These are phyloP conservation scores for Antitype chi DNA, from an alignment of 2,888 invertebrate genomes.

Conservation along the genomic window DNA sequence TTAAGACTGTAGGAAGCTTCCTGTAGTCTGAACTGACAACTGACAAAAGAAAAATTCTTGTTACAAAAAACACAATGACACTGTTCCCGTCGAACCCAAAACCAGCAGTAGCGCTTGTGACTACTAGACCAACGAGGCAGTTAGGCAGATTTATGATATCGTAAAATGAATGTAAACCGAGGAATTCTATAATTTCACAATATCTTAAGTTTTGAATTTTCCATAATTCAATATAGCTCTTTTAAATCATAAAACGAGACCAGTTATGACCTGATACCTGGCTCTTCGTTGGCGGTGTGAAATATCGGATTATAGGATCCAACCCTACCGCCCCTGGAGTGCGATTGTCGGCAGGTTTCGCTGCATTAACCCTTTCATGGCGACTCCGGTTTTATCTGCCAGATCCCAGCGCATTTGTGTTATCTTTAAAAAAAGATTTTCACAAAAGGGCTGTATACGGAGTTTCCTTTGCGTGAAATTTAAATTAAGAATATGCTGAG, in stretches of 20 bases:
- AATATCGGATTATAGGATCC: constrained; percentile 74
- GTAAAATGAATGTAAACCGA: background rate
- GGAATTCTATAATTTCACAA: background rate
- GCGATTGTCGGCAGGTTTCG: constrained; percentile 78
- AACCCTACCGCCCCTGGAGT: constrained; percentile 72
- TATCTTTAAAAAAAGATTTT: constrained; percentile 55
- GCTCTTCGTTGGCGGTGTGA: constrained; percentile 64
- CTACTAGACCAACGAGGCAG: background rate
- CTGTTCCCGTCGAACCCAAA: background rate
- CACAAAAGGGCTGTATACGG: constrained; percentile 37
- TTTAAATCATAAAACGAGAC: constrained; percentile 51
- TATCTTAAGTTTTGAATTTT: constrained; percentile 5
- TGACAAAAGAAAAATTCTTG: background rate
- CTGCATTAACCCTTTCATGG: constrained; percentile 82
- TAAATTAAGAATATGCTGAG: constrained; percentile 51
- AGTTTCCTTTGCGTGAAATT: constrained; percentile 48
- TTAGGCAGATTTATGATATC: background rate
- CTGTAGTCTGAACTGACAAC: no score
- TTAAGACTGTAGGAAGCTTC: background rate
- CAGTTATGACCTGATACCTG: constrained; percentile 62
- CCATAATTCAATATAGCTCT: constrained; percentile 36
- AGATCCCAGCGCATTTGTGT: constrained; percentile 58
- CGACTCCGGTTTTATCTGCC: constrained; percentile 68
- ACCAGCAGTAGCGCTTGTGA: background rate
- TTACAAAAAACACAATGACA: background rate